Evolutionary conservation across 2,888 invertebrate genomes (phyloP), one percentile per base, ranked within the genome.

Genomic region (Macrosoma leucophasiata): DNA sequence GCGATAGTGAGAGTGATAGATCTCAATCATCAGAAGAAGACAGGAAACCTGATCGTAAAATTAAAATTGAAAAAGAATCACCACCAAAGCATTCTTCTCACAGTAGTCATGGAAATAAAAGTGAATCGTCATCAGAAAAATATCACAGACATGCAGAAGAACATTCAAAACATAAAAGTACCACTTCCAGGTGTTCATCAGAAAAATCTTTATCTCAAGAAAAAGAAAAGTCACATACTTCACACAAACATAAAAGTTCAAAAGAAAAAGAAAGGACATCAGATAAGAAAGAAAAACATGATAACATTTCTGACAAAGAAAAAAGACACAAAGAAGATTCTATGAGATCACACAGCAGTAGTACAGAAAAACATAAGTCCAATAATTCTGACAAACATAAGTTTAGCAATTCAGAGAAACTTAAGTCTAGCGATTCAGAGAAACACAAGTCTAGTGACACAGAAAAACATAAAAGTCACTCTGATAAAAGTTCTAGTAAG

Each of bases 1-100:
- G 59, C 50, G 62, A 64, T 10, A 69, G 64, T 52, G 66, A 68
- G 18, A 64, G 62, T 31, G 63, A 67, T 13, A 39, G 46, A 8
- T 68, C 73, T 29, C 65, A 71, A 9, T 71, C 70, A 15, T 71
- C 75, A 19, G 62, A 60, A 6, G 75, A 77, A 50, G 61, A 73
- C 12, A 52, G 47, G 14, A 65, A 62, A 45, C 39, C 55, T 2
- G 67, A 67, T 46, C 54, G 50, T 35, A 63, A 68, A 13, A 6
- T 9, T 13, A 29, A 24, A 27, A 22, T 46, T 9, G 59, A 63
- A 52, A 32, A 17, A 41, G 33, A 59, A 34, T 50, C 55, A 20
- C 56, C 64, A 31, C 53, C 58, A 20, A 72, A 63, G 46, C 62
- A 64, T 33, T 54, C 58, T 25, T 55, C 55, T 37, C 50, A 61